phyloP scores from a whole-genome alignment of 2,888 invertebrate species.

The Perithous albicinctus region DNA sequence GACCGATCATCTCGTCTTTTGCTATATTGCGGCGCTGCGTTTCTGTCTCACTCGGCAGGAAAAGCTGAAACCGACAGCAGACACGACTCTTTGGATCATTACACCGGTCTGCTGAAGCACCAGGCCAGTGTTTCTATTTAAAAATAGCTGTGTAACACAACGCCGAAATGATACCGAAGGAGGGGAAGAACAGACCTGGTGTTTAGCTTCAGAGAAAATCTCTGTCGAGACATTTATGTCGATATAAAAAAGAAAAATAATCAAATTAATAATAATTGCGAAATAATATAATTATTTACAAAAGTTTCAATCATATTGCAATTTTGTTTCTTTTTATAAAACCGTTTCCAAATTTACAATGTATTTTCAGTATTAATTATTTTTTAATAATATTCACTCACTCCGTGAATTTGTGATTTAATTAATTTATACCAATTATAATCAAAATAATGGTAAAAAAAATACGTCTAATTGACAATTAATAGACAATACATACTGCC shows the following conservation, averaged over 20 bases:
- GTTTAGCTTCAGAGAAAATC: conserved; percentile 19
- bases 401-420: no score
- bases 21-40: background rate
- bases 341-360: no score
- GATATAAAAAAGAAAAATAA: background rate
- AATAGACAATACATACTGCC: conserved; percentile 4
- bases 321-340: no score
- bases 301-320: no score
- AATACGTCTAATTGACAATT: conserved; percentile 16
- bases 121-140: conserved; percentile 12
- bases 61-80: background rate
- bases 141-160: conserved; percentile 30
- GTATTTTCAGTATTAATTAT: no score
- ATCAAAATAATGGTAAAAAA: background rate
- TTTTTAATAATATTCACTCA: no score
- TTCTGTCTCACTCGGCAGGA: no score
- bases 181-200: conserved; percentile 21
- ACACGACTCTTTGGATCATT: conserved; percentile 12
- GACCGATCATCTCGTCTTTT: background rate
- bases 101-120: conserved; percentile 9
- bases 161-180: conserved; percentile 11
- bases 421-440: background rate
- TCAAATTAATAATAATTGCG: background rate
- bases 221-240: background rate
- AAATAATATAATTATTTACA: background rate